phyloP scores from a whole-genome alignment of 2,113 vertebrate genomes.

The Theropithecus gelada region DNA sequence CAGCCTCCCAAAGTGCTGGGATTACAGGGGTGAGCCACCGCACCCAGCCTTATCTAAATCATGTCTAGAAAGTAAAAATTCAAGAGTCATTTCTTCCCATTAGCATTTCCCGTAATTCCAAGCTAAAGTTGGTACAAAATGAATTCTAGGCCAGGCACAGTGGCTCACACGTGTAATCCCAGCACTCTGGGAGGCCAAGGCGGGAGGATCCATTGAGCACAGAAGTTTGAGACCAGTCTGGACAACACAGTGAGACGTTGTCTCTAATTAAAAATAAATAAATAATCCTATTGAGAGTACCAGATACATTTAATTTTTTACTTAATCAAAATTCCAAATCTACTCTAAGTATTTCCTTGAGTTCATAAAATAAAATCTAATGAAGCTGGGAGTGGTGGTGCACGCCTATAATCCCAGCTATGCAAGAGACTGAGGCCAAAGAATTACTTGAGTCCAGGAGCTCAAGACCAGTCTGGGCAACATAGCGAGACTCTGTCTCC shows the following conservation, averaged over 20 bases:
- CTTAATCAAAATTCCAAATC: slow-evolving; percentile 21
- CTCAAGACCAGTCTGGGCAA: background rate
- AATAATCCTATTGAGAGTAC: background rate
- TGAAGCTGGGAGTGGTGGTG: too few relatives aligned
- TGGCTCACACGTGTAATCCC: too few relatives aligned
- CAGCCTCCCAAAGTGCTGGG: too few relatives aligned
- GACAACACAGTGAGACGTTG: too few relatives aligned
- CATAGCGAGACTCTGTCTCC: background rate
- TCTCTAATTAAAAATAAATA: too few relatives aligned
- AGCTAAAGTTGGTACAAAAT: background rate
- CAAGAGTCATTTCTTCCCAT: background rate
- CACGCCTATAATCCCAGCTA: background rate
- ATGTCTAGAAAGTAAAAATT: background rate
- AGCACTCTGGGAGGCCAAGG: too few relatives aligned
- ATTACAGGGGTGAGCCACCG: too few relatives aligned
- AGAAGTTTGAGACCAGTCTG: too few relatives aligned
- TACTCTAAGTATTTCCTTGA: background rate
- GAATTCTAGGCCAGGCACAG: background rate
- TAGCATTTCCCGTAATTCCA: slow-evolving; percentile 39
- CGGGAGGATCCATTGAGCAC: too few relatives aligned
- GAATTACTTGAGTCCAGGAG: background rate
- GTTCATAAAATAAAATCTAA: background rate
- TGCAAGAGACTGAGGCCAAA: background rate
- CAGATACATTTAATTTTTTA: slow-evolving; percentile 23
- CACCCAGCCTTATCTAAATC: background rate